Conservation (phyloP, 2,113 vertebrate genomes). For the Neogobius melanostomus region DNA sequence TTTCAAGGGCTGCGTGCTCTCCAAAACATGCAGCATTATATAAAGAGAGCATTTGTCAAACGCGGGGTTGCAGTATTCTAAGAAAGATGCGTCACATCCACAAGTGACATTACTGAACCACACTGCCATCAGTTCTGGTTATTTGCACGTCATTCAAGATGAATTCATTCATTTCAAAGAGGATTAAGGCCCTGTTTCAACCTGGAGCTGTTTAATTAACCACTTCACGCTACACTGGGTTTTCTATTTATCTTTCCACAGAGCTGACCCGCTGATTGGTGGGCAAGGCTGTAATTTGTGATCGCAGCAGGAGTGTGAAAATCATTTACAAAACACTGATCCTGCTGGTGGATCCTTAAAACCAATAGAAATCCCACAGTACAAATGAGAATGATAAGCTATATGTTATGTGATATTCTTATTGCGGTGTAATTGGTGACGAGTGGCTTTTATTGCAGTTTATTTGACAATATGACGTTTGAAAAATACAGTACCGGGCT, state of each 20-base stretch:
- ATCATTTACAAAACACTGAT: not conserved
- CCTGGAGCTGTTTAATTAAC: slow-evolving; percentile 65
- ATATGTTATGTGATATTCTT: not conserved
- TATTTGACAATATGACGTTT: no score
- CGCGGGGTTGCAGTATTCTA: not conserved
- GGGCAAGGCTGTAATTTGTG: slow-evolving; percentile 26
- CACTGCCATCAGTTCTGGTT: slow-evolving; percentile 54
- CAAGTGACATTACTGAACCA: slow-evolving; percentile 33
- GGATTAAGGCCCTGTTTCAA: slow-evolving; percentile 52
- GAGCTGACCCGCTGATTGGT: slow-evolving; percentile 28
- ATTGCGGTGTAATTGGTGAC: not conserved
- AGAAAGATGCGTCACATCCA: slow-evolving; percentile 33
- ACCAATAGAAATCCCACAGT: not conserved
- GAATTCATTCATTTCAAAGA: slow-evolving; percentile 55
- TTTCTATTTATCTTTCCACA: slow-evolving; percentile 46
- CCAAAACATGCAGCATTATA: not conserved
- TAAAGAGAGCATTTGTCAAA: not conserved
- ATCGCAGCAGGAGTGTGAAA: slow-evolving; percentile 3
- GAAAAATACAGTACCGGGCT: not conserved
- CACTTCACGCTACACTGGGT: slow-evolving; percentile 57
- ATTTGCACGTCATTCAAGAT: slow-evolving; percentile 59
- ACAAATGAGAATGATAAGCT: not conserved
- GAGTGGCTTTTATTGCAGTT: no score
- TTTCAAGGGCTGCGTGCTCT: slow-evolving; percentile 11
- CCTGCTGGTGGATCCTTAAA: not conserved